These are phyloP conservation scores for Philhelius pedissequus DNA, from an alignment of 2,888 invertebrate species.

Conservation along the genomic window DNA sequence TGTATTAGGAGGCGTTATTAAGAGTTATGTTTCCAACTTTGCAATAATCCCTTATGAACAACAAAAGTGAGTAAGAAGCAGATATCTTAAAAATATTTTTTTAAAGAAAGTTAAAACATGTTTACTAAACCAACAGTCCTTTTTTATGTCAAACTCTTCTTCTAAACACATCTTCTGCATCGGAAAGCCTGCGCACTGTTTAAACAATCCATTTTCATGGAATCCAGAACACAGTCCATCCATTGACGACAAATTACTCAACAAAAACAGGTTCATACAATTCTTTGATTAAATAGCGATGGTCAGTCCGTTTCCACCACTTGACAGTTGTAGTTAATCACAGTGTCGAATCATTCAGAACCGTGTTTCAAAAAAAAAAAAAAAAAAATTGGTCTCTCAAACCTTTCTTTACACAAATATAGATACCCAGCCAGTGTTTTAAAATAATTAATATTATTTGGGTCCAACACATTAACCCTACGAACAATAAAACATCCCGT, in stretches of 20 bases:
- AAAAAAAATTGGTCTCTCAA: background rate
- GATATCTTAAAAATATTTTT: too few relatives aligned
- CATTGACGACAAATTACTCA: slow-evolving; percentile 32
- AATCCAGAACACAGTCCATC: slow-evolving; percentile 64
- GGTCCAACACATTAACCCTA: slow-evolving; percentile 50
- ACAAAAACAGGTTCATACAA: slow-evolving; percentile 34
- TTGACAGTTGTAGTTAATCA: slow-evolving; percentile 38
- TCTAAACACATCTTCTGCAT: slow-evolving; percentile 15
- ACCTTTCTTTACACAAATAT: slow-evolving; percentile 12
- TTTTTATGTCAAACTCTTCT: background rate
- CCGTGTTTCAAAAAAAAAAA: slow-evolving; percentile 18
- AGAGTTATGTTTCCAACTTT: too few relatives aligned
- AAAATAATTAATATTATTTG: slow-evolving; percentile 8
- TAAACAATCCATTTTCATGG: slow-evolving; percentile 28
- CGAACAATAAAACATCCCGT: slow-evolving; percentile 10
- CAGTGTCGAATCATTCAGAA: slow-evolving; percentile 26
- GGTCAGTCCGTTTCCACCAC: slow-evolving; percentile 59
- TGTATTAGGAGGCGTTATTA: too few relatives aligned
- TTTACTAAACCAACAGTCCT: slow-evolving; percentile 27
- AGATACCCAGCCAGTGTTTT: slow-evolving; percentile 37
- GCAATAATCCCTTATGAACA: too few relatives aligned
- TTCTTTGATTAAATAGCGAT: slow-evolving; percentile 15
- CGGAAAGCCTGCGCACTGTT: slow-evolving; percentile 29
- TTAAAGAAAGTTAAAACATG: too few relatives aligned
- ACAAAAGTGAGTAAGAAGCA: too few relatives aligned